These are phyloP conservation scores for Eubasilissa splendida DNA, from an alignment of 2,888 invertebrate genomes.

Conservation along the genomic window DNA sequence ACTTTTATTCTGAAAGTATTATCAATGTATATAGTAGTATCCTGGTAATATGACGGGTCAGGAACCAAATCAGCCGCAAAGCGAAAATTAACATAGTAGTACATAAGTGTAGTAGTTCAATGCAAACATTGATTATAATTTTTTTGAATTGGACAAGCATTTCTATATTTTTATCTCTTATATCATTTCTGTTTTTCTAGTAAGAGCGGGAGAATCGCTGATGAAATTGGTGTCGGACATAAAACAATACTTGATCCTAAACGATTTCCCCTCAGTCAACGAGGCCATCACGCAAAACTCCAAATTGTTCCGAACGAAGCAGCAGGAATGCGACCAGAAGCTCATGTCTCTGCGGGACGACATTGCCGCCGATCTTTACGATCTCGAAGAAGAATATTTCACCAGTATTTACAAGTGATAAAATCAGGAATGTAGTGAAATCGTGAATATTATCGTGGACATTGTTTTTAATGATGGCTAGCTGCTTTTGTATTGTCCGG, in stretches of 20 bases:
- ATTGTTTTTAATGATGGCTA: too few species aligned
- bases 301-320: constrained; percentile 89
- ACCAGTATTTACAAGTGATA: constrained; percentile 83
- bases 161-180: neutral
- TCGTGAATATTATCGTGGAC: too few species aligned
- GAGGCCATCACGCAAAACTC: constrained; percentile 97
- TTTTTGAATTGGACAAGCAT: too few species aligned
- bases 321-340: constrained; percentile 94
- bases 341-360: constrained; percentile 93
- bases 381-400: constrained; percentile 94
- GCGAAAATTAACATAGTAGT: too few species aligned
- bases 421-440: too few species aligned
- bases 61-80: too few species aligned
- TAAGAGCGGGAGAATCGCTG: constrained; percentile 95
- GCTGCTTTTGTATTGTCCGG: too few species aligned
- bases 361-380: constrained; percentile 94
- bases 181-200: constrained; percentile 66
- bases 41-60: too few species aligned
- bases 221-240: constrained; percentile 98
- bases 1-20: too few species aligned
- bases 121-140: too few species aligned
- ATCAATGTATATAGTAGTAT: too few species aligned
- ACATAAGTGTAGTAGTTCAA: too few species aligned
- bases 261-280: constrained; percentile 98
- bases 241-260: constrained; percentile 97